These are phyloP conservation scores for Echeneis naucrates DNA, from an alignment of 2,797 vertebrate species.

Conservation along the genomic window DNA sequence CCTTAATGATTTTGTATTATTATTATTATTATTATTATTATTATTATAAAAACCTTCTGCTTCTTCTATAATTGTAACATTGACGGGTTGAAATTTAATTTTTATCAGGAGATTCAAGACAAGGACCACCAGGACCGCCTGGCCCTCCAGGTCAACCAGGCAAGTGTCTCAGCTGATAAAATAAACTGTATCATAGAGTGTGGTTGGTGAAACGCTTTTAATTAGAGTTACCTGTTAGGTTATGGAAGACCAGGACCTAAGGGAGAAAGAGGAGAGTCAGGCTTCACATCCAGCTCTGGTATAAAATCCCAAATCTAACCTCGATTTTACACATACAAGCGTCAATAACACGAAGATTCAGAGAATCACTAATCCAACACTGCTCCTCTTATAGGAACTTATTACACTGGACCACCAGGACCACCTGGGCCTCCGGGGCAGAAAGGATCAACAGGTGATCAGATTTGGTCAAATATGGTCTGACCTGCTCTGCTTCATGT, in stretches of 20 bases:
- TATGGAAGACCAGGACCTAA: slow-evolving; percentile 90
- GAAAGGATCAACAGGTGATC: slow-evolving; percentile 90
- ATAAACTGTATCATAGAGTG: background rate
- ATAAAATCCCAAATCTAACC: slow-evolving; percentile 30
- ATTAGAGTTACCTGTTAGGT: slow-evolving; percentile 75
- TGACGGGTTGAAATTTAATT: slow-evolving; percentile 9
- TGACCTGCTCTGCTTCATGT: background rate
- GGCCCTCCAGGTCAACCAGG: slow-evolving; percentile 89
- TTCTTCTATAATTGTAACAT: slow-evolving; percentile 1
- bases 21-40: too few relatives aligned
- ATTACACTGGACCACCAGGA: slow-evolving; percentile 82
- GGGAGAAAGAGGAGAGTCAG: slow-evolving; percentile 88
- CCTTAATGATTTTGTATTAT: background rate
- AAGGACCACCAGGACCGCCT: slow-evolving; percentile 87
- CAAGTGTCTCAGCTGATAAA: slow-evolving; percentile 41
- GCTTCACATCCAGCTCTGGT: slow-evolving; percentile 87
- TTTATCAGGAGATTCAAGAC: slow-evolving; percentile 79
- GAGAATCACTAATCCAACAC: slow-evolving; percentile 10
- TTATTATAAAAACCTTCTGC: background rate
- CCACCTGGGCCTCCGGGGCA: slow-evolving; percentile 85
- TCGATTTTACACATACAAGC: background rate
- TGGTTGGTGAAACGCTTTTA: slow-evolving; percentile 1
- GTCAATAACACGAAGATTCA: background rate
- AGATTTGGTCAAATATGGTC: slow-evolving; percentile 1
- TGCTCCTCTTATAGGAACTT: slow-evolving; percentile 81